Base-by-base conservation (phyloP, 2,888 invertebrate species). In the Lysandra coridon region DNA sequence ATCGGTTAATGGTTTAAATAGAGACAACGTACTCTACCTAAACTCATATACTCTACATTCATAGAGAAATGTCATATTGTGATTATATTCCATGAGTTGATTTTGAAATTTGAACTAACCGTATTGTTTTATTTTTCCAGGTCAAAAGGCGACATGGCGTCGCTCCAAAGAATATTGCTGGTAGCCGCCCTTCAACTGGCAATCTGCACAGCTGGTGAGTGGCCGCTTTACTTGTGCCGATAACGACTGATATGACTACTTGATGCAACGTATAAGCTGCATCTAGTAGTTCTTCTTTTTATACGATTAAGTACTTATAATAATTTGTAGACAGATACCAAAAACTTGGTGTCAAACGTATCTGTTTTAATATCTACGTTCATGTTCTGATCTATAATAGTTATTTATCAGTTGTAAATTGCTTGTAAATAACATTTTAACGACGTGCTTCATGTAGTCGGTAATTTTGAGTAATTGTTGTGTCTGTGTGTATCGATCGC, bases 111-210 rank as follows among this genome's bases (percentile, higher is more conserved):
- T 10, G 1, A 64, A 33, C 69, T 62, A 53, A 40, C 40, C 30
- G 62, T 57, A 17, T 73, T 53, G 14, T 80, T 57, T 62, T 62
- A 57, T 81, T 83, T 81, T 83, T 84, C n/a, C 85, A 86, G 85
- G 82, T 87, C 85, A 80, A 86, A 83, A 86, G 87, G 89, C 89
- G 89, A 84, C 87, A 90, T 89, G 92, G 84, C 84, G 87, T 88
- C 89, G 87, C 86, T 87, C 78, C 81, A 82, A 77, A 78, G 83
- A 81, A 80, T 87, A 79, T 80, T 86, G 83, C 84, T 89, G 82
- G 64, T 89, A 73, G 86, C 86, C 30, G 83, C 84, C 73, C 83
- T 88, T 78, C 81, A 83, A 80, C 74, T 89, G 74, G 80, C 86
- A 33, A 82, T 87, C 30, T 85, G 87, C 81, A 83, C 82, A 75